Base-by-base conservation (phyloP, 2,113 vertebrate genomes). In the Emberiza fucata region DNA sequence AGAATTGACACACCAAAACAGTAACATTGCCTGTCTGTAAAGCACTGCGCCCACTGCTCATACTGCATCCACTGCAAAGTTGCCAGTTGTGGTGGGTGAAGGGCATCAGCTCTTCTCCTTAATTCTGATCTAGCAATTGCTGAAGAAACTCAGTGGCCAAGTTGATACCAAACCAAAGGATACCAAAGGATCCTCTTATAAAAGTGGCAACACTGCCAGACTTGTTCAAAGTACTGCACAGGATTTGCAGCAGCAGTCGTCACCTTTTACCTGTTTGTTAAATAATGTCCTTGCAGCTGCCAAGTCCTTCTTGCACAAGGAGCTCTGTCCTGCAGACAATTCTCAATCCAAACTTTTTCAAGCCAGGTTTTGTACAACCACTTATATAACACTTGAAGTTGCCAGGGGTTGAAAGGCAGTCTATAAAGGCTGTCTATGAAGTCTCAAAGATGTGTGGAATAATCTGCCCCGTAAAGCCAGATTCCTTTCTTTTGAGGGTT, bases 1-100 rank as follows among this genome's bases (percentile, higher is more conserved):
- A 69, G 40, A 73, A 88, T 27, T 31, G 50, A 8, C 51, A 15
- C 60, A 8, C 50, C 24, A n/a, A 40, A 33, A 11, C 37, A 42
- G 1, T 44, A 21, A 44, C 39, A 21, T 6, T 5, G 1, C 57
- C 22, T 54, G 63, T 40, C 28, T 6, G 2, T 57, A 35, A 69
- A 83, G 45, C 54, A 37, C 21, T 57, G 48, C 21, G 20, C 19
- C 25, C 33, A 1, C 23, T 39, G 47, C 12, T 79, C 15, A n/a
- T 3, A 12, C 21, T 11, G 6, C 15, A 70, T 14, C n/a, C 3
- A 1, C 27, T 68, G 61, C 29, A 66, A 1, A 1, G 19, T 9
- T 57, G 21, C 21, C 70, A 40, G 54, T 5, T 39, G 56, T 10
- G 3, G 22, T 22, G 64, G 12, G 22, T 56, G 50, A 79, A 88